A percentile compares a stretch with the other conserved stretches of the same genome.
These are phyloP conservation scores for Etheostoma nigrum DNA, from an alignment of 2,797 vertebrate genomes.

Conservation along the genomic window DNA sequence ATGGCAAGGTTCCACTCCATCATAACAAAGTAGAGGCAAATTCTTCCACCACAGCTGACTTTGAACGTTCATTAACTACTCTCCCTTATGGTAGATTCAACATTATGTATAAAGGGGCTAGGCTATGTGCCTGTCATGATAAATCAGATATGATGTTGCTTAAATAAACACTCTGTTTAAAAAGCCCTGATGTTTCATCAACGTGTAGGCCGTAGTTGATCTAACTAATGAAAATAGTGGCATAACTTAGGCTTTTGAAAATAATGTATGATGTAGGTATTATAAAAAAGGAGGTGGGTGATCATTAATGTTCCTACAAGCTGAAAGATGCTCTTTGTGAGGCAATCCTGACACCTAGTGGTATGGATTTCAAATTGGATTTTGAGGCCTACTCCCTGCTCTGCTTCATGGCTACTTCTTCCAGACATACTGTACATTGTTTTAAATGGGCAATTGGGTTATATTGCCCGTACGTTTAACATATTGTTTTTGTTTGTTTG, in stretches of 20 bases:
- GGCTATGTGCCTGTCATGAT: background rate
- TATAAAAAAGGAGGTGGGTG: background rate
- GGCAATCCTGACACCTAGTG: conserved; percentile 54
- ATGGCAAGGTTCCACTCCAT: conserved; percentile 1
- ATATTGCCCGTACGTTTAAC: background rate
- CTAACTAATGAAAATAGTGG: conserved; percentile 1
- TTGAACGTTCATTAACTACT: background rate
- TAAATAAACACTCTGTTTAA: background rate
- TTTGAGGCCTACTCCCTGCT: background rate
- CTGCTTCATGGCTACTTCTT: background rate
- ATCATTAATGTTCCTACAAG: background rate
- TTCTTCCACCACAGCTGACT: background rate
- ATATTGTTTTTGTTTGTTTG: background rate
- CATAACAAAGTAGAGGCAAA: background rate
- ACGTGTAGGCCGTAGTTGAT: background rate
- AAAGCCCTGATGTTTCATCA: background rate
- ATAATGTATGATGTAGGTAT: background rate
- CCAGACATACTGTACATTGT: background rate
- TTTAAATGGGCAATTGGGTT: background rate
- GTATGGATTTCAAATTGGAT: background rate
- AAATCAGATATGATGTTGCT: background rate
- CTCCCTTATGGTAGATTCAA: background rate
- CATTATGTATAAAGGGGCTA: background rate
- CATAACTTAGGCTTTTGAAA: background rate
- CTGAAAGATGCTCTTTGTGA: conserved; percentile 5